Base-by-base conservation (phyloP, 2,888 invertebrate species). In the Drosophila paranaensis region DNA sequence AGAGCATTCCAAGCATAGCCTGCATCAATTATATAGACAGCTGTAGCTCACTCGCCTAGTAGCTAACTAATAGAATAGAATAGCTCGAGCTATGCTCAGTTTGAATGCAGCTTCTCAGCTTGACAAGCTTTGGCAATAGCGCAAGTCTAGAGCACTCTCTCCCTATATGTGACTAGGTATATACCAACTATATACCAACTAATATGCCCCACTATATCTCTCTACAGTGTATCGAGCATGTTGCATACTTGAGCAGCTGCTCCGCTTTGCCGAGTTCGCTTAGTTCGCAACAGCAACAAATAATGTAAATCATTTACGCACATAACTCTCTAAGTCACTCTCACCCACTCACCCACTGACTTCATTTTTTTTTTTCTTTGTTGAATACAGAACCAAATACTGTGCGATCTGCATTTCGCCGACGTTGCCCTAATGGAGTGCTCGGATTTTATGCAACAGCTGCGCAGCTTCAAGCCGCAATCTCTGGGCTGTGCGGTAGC, bases 371-470 rank as follows among this genome's bases (percentile, higher is more conserved):
- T 27, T 6, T 27, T 50, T 39, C 2, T 33, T 14, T 42, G 11
- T 33, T 56, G 65, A 73, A 48, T 33, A 50, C 56, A 96, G 94
- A 98, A 98, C 94, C 97, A 97, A 93, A 97, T 98, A 93, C 96
- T 98, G 93, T 98, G 98, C 95, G 97, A 98, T 94, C 95, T 98
- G 93, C 98, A 98, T 94, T 98, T 98, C 93, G 97, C 97, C 91
- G 98, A 98, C 96, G 97, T 98, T 88, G 97, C 97, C 93, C 97
- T 98, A 93, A 97, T 98, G 97, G 98, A 98, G 96, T 97, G 97
- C 94, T 97, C 97, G 90, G 98, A 98, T 95, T 98, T 98, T 94
- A 97, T 98, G 97, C 97, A 98, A 94, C 98, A 98, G 94, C 95
- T 98, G 92, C 96, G 98, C 92, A 96, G 97, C 94, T 98, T 98